These are phyloP conservation scores for Zygaena filipendulae DNA, from an alignment of 2,888 invertebrate genomes.

Conservation along the genomic window DNA sequence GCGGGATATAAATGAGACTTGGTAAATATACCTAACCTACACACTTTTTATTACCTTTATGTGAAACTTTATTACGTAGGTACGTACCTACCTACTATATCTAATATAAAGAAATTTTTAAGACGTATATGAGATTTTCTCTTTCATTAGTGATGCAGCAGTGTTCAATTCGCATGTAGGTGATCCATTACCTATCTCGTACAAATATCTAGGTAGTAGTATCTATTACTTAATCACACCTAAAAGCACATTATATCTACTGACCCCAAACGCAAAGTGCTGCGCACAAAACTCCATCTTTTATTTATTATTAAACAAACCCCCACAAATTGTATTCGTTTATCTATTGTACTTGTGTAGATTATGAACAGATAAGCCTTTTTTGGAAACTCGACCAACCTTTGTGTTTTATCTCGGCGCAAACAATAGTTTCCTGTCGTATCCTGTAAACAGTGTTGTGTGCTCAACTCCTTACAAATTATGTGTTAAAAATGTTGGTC, in stretches of 20 bases:
- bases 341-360: conserved; percentile 42
- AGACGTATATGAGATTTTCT: no score
- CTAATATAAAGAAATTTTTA: no score
- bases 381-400: conserved; percentile 43
- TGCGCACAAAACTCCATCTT: conserved; percentile 30
- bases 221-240: no score
- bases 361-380: conserved; percentile 47
- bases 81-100: no score
- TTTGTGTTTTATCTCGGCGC: conserved; percentile 60
- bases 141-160: no score
- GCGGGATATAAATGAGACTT: no score
- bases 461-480: conserved; percentile 29
- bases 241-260: background rate
- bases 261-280: conserved; percentile 13
- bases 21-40: no score
- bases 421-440: conserved; percentile 61
- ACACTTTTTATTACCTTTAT: no score
- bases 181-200: no score
- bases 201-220: no score
- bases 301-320: conserved; percentile 57
- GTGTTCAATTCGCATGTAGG: no score
- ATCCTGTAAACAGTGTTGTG: conserved; percentile 21
- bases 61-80: no score
- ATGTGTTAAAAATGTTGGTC: conserved; percentile 23
- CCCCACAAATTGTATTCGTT: conserved; percentile 49